Evolutionary conservation across 2,113 vertebrate genomes (phyloP).

Genomic region (Stegostoma tigrinum): DNA sequence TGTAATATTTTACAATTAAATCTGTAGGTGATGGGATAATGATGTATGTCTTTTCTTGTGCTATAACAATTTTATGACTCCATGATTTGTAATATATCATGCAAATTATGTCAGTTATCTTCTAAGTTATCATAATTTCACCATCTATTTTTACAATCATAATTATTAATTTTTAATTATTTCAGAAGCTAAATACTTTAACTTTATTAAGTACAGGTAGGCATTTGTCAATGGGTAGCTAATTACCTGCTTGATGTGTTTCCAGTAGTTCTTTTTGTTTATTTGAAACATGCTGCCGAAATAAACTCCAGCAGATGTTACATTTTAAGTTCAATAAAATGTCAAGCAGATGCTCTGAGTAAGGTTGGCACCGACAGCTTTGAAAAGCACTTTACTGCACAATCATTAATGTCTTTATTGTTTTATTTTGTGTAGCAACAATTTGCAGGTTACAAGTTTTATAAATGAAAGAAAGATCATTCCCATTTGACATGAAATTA

Average conservation of each 20-base stretch:
- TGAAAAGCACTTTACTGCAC: not conserved
- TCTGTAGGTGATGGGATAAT: not conserved
- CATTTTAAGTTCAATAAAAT: not conserved
- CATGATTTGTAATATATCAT: not conserved
- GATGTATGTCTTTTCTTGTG: not conserved
- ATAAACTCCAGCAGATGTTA: not conserved
- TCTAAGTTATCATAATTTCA: not conserved
- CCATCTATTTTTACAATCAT: not conserved
- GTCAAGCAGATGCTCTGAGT: not conserved
- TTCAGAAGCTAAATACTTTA: not conserved
- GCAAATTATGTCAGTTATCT: too few species aligned
- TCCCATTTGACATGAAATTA: not conserved
- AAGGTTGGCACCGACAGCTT: not conserved
- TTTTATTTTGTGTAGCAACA: not conserved
- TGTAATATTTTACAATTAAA: not conserved
- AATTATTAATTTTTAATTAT: not conserved
- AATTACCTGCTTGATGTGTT: not conserved
- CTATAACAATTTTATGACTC: not conserved
- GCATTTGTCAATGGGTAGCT: not conserved
- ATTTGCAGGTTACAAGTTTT: not conserved
- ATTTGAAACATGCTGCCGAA: not conserved
- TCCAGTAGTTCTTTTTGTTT: not conserved
- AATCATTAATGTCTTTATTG: not conserved
- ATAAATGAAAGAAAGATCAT: not conserved
- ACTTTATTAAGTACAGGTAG: not conserved